Evolutionary conservation across 2,113 vertebrate species (phyloP).

Genomic region (Lagopus muta): DNA sequence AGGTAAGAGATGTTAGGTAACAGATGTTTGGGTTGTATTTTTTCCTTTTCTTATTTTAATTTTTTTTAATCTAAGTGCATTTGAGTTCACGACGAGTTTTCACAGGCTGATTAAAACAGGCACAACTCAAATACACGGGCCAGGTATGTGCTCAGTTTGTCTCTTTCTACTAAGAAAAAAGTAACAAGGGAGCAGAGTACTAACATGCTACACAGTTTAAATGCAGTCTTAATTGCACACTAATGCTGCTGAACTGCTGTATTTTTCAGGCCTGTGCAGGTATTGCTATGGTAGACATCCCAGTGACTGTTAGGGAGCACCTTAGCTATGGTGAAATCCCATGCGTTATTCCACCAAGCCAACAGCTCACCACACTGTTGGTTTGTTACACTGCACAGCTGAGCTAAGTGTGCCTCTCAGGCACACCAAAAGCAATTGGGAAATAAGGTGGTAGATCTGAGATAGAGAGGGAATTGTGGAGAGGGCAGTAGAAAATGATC

Average conservation of each 20-base stretch:
- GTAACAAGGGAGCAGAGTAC: not conserved
- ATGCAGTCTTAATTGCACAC: rapidly evolving
- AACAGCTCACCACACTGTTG: not conserved
- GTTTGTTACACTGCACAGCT: not conserved
- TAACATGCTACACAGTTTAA: not conserved
- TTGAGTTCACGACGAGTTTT: not conserved
- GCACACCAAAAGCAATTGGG: not conserved
- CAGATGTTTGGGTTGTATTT: not conserved
- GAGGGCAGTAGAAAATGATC: not conserved
- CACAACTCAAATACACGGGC: not conserved
- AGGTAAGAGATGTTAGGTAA: not conserved
- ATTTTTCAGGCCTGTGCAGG: not conserved
- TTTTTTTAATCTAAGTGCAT: not conserved
- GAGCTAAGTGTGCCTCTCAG: not conserved
- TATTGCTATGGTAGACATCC: not conserved
- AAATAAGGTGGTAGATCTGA: not conserved
- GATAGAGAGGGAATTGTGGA: not conserved
- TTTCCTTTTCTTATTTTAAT: not conserved
- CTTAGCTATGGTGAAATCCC: not conserved
- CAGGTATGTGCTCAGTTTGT: not conserved
- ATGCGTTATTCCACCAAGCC: not conserved
- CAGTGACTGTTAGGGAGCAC: not conserved
- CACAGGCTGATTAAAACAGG: not conserved
- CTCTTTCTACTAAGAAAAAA: not conserved
- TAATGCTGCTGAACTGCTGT: not conserved